A percentile compares a stretch with the other conserved stretches of the same genome.
These are phyloP conservation scores for Esperia sulphurella DNA, from an alignment of 2,888 invertebrate species.

Conservation along the genomic window DNA sequence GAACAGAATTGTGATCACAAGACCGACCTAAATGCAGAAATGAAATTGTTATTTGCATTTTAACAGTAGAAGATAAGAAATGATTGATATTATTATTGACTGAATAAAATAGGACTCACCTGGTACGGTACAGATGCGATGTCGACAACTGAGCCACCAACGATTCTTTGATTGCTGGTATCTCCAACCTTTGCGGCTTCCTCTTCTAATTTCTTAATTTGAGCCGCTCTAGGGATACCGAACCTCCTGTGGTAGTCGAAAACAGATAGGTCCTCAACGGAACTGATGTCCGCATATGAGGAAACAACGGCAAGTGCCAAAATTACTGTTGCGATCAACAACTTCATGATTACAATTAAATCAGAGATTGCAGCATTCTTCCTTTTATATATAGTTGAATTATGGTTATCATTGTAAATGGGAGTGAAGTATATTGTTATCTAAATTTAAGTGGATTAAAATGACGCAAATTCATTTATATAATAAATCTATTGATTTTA, in stretches of 20 bases:
- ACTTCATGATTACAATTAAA: constrained; percentile 17
- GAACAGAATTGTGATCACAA: constrained; percentile 35
- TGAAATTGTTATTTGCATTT: background rate
- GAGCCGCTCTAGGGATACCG: constrained; percentile 41
- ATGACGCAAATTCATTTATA: no score
- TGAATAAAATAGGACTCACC: constrained; percentile 3
- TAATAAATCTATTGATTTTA: no score
- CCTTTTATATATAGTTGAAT: background rate
- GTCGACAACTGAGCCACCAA: constrained; percentile 36
- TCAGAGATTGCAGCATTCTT: background rate
- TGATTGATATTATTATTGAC: no score
- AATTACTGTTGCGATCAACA: constrained; percentile 3
- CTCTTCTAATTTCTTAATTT: constrained; percentile 33
- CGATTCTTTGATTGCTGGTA: constrained; percentile 30
- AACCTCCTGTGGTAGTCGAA: constrained; percentile 39
- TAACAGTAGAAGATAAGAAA: no score
- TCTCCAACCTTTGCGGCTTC: constrained; percentile 11
- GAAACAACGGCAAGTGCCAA: constrained; percentile 13
- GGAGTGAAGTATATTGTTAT: no score
- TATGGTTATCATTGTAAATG: background rate
- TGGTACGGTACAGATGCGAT: constrained; percentile 48
- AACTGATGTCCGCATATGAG: constrained; percentile 9
- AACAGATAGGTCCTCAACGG: constrained; percentile 22
- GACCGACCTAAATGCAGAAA: constrained; percentile 35
- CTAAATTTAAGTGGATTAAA: no score